These are phyloP conservation scores for Caenorhabditis japonica DNA, from an alignment of 2,888 invertebrate species.

Conservation along the genomic window DNA sequence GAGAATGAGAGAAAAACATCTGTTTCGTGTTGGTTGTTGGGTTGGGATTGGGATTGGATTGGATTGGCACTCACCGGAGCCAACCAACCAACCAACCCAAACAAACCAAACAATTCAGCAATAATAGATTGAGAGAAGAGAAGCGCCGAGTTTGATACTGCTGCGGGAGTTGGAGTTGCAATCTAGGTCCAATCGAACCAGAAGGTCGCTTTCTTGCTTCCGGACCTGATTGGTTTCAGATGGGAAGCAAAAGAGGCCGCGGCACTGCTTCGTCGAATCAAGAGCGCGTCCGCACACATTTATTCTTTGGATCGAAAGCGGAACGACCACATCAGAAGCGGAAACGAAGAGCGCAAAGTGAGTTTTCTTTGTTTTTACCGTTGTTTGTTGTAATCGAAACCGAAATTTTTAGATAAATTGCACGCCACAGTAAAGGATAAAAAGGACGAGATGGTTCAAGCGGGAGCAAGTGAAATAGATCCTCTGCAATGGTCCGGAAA, in stretches of 20 bases:
- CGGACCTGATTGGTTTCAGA: slow-evolving; percentile 61
- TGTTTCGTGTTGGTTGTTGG: slow-evolving; percentile 38
- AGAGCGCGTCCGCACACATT: slow-evolving; percentile 75
- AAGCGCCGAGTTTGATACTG: slow-evolving; percentile 48
- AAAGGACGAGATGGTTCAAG: slow-evolving; percentile 76
- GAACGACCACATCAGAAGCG: slow-evolving; percentile 72
- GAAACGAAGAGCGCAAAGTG: slow-evolving; percentile 75
- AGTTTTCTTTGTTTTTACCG: slow-evolving; percentile 33
- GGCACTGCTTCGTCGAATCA: slow-evolving; percentile 61
- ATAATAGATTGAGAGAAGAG: slow-evolving; percentile 50
- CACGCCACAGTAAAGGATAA: slow-evolving; percentile 72
- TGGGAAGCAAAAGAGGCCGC: slow-evolving; percentile 67
- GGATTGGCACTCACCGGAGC: slow-evolving; percentile 25
- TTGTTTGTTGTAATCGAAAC: neutral
- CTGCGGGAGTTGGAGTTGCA: slow-evolving; percentile 40
- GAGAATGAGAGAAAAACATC: slow-evolving; percentile 38
- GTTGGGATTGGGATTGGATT: no score
- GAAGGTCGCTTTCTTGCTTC: slow-evolving; percentile 31
- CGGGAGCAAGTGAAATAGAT: slow-evolving; percentile 72
- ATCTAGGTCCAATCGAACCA: slow-evolving; percentile 44
- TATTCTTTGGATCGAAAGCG: slow-evolving; percentile 72
- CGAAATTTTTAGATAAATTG: slow-evolving; percentile 69
- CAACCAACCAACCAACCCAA: no score
- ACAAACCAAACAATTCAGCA: slow-evolving; percentile 42
- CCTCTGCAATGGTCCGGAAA: slow-evolving; percentile 76